Base-by-base conservation (phyloP, 1,140 invertebrate genomes). In the Hylyphantes graminicola region DNA sequence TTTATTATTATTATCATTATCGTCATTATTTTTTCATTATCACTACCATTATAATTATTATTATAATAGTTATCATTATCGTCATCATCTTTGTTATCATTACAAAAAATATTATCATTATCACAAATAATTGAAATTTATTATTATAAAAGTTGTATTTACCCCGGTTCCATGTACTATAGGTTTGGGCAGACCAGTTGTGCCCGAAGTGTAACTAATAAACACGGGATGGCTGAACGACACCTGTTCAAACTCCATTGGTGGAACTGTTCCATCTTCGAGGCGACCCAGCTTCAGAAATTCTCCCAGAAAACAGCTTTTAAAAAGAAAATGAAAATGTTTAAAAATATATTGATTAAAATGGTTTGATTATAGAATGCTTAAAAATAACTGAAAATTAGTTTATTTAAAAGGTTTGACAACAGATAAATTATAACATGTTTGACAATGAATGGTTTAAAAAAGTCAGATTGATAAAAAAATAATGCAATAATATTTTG, bases 111-210 rank as follows among this genome's bases (percentile, higher is more conserved):
- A n/a, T n/a, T n/a, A n/a, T n/a, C n/a, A n/a, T n/a, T n/a, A n/a
- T n/a, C n/a, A n/a, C n/a, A n/a, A n/a, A n/a, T n/a, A n/a, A n/a
- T n/a, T n/a, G n/a, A n/a, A n/a, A n/a, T 1, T 35, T 35, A 35
- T 35, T 35, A 35, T 35, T 35, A 35, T 35, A 35, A 35, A 35
- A 35, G 35, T 35, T 35, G 35, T 35, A 35, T 35, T 88, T 89
- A 92, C 92, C 81, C 93, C 93, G 77, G 90, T 90, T 73, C 91
- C 91, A 87, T 93, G 92, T 15, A 93, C 92, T 89, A 93, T 92
- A 87, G 92, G 92, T 87, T 93, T 93, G 57, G 92, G 92, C 21
- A 89, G 88, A 10, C 93, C 92, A 10, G 92, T 93, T 10, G 92
- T 93, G 8, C 92, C 92, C 6, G 91, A 92, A 7, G 91, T 92